These are phyloP conservation scores for Conopomorpha cramerella DNA, from an alignment of 1,140 invertebrate genomes.

Conservation along the genomic window DNA sequence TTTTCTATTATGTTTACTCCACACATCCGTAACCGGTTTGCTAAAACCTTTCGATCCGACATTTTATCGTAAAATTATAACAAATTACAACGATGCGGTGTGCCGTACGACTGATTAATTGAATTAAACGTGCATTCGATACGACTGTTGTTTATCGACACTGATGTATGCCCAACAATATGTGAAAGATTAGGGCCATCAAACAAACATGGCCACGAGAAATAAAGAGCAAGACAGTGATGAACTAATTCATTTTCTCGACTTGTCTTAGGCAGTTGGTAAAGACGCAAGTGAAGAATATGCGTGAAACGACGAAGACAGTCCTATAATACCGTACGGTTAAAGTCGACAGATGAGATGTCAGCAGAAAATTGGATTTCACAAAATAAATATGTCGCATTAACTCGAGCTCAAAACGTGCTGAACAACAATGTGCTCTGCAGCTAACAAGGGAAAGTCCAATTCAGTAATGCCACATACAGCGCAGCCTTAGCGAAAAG, in stretches of 20 bases:
- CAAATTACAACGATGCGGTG: too few relatives aligned
- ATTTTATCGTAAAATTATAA: too few relatives aligned
- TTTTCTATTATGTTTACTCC: too few relatives aligned
- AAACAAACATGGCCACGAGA: too few relatives aligned
- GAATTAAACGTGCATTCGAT: too few relatives aligned
- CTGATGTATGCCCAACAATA: too few relatives aligned
- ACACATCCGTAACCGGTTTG: slow-evolving; percentile 22
- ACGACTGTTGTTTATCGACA: too few relatives aligned
- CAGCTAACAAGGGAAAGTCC: slow-evolving; percentile 5
- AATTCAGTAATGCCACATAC: slow-evolving; percentile 5
- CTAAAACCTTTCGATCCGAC: slow-evolving; percentile 9
- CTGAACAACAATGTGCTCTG: slow-evolving; percentile 13
- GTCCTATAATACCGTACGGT: slow-evolving; percentile 36
- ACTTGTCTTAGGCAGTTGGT: too few relatives aligned
- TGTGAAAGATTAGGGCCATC: too few relatives aligned
- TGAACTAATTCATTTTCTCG: too few relatives aligned
- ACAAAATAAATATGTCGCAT: slow-evolving; percentile 57
- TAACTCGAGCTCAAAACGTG: slow-evolving; percentile 23
- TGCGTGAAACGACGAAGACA: slow-evolving; percentile 48
- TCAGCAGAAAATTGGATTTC: slow-evolving; percentile 60
- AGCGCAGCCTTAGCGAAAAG: slow-evolving; percentile 24
- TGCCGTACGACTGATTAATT: too few relatives aligned
- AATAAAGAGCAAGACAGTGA: too few relatives aligned
- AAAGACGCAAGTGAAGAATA: slow-evolving; percentile 29
- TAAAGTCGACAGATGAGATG: slow-evolving; percentile 59